Evolutionary conservation across 2,888 invertebrate species (phyloP).

Genomic region (Cantharis lateralis): DNA sequence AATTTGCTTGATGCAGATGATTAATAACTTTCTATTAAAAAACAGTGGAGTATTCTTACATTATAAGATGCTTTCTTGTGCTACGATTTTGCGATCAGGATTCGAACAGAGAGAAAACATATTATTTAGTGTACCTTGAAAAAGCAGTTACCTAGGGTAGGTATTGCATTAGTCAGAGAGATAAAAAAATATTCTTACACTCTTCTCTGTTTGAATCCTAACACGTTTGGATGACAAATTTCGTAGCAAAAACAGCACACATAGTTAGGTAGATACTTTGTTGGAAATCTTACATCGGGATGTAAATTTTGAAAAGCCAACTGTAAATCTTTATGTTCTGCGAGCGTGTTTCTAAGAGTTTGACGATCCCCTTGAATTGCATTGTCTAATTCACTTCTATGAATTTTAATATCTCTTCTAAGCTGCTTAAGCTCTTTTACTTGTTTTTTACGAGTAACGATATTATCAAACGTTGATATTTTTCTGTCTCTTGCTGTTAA

Average conservation of each 20-base stretch:
- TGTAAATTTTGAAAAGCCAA: constrained; percentile 60
- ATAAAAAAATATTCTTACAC: no score
- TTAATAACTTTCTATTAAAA: constrained; percentile 63
- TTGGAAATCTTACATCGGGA: constrained; percentile 45
- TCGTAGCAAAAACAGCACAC: no score
- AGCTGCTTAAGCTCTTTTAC: constrained; percentile 63
- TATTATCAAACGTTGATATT: constrained; percentile 63
- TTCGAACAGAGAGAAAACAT: no score
- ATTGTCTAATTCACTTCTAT: constrained; percentile 63
- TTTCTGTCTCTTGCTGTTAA: constrained; percentile 64
- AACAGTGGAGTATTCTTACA: neutral
- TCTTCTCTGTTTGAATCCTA: no score
- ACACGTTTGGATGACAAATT: no score
- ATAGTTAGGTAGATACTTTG: neutral
- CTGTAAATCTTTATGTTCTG: constrained; percentile 63
- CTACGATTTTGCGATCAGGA: no score
- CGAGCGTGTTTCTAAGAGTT: constrained; percentile 62
- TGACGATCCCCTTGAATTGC: constrained; percentile 65
- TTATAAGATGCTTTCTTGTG: constrained; percentile 5
- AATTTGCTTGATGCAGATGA: constrained; percentile 66
- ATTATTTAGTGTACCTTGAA: no score
- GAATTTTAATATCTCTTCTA: constrained; percentile 61
- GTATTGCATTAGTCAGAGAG: no score
- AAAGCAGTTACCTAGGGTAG: no score
- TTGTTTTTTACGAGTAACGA: constrained; percentile 57